These are phyloP conservation scores for Euplexia lucipara DNA, from an alignment of 2,888 invertebrate genomes.

Conservation along the genomic window DNA sequence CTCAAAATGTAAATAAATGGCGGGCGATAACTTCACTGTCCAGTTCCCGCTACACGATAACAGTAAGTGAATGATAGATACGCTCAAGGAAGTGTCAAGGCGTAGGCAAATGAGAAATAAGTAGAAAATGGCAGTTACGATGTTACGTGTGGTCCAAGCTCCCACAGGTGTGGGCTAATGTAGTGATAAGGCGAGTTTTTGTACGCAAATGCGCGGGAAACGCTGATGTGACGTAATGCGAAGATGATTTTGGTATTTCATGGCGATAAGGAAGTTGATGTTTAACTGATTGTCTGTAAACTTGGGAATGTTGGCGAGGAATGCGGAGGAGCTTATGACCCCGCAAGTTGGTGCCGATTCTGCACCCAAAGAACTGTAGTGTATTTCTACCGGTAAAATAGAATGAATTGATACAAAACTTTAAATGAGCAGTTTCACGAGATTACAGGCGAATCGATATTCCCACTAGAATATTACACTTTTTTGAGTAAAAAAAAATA, in stretches of 20 bases:
- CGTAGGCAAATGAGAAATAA: conserved; percentile 67
- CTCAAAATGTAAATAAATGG: conserved; percentile 50
- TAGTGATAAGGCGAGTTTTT: conserved; percentile 51
- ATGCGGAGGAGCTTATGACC: conserved; percentile 6
- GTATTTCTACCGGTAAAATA: no score
- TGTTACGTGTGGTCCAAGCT: conserved; percentile 60
- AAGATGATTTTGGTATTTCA: conserved; percentile 71
- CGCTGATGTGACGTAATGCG: conserved; percentile 64
- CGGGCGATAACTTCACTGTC: conserved; percentile 39
- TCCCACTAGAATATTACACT: no score
- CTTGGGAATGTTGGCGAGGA: conserved; percentile 37
- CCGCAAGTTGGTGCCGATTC: neutral
- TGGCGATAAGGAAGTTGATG: conserved; percentile 61
- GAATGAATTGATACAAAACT: no score
- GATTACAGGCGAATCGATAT: no score
- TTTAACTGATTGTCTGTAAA: conserved; percentile 49
- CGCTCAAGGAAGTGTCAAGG: conserved; percentile 69
- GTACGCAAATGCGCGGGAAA: conserved; percentile 58
- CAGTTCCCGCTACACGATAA: conserved; percentile 51
- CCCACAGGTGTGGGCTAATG: conserved; percentile 65
- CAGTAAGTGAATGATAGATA: conserved; percentile 61
- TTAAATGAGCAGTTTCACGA: no score
- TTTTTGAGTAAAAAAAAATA: no score
- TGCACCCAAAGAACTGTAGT: neutral
- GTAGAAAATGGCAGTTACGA: conserved; percentile 62